Conservation (phyloP, 2,113 vertebrate species). For the Progne subis region DNA sequence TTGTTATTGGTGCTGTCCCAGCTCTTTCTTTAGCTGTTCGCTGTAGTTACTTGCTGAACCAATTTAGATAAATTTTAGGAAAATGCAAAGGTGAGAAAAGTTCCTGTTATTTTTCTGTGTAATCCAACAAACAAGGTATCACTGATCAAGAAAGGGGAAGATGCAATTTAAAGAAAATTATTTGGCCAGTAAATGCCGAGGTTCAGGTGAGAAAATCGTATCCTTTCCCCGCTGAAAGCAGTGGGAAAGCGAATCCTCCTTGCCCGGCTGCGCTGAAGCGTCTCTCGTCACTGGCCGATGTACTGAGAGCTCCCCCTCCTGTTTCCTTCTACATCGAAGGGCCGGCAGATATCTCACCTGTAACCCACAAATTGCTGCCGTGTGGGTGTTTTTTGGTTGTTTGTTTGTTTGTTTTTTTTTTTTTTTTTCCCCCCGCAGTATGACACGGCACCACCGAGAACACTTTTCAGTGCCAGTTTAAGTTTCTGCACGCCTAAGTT, state of each 20-base stretch:
- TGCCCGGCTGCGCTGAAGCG: not conserved
- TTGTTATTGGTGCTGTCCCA: not conserved
- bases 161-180: not conserved
- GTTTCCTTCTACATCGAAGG: not conserved
- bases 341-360: not conserved
- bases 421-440: not conserved
- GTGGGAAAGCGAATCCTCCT: not conserved
- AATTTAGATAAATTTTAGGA: not conserved
- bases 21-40: not conserved
- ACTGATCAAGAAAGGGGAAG: not conserved
- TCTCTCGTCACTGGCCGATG: not conserved
- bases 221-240: not conserved
- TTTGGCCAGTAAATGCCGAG: not conserved
- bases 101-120: not conserved
- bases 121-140: not conserved
- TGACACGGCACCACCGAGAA: not conserved
- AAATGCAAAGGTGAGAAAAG: not conserved
- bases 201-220: not conserved
- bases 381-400: too few species aligned
- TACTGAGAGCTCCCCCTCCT: constrained; percentile 59
- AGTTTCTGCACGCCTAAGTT: not conserved
- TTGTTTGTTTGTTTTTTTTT: not conserved
- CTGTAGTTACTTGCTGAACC: not conserved
- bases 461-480: not conserved
- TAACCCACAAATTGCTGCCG: not conserved